phyloP scores from a whole-genome alignment of 2,797 vertebrate genomes.

The Takifugu ocellatus region DNA sequence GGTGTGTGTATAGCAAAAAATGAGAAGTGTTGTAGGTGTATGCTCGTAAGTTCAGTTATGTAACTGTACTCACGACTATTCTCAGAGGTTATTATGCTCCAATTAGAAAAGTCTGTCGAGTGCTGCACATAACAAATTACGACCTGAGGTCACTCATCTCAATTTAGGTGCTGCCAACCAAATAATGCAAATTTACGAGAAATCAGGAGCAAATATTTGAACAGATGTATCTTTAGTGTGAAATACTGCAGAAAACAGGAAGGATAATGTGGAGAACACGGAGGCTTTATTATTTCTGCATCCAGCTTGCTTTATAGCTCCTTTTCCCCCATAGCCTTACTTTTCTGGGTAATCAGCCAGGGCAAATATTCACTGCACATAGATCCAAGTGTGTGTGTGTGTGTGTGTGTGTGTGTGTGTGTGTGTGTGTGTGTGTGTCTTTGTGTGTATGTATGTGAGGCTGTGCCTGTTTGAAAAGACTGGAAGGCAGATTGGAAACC shows the following conservation, averaged over 20 bases:
- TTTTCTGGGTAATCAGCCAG: slow-evolving; percentile 58
- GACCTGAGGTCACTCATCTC: slow-evolving; percentile 3
- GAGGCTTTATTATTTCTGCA: not conserved
- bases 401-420: slow-evolving; percentile 17
- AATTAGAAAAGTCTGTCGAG: slow-evolving; percentile 11
- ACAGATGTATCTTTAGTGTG: slow-evolving; percentile 18
- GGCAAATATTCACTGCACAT: slow-evolving; percentile 56
- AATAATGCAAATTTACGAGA: not conserved
- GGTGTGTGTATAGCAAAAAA: slow-evolving; percentile 5
- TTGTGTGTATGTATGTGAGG: slow-evolving; percentile 13
- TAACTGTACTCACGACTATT: slow-evolving; percentile 14
- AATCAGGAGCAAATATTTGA: not conserved
- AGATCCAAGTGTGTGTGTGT: slow-evolving; percentile 38
- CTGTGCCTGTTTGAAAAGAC: slow-evolving; percentile 40
- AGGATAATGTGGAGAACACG: slow-evolving; percentile 30
- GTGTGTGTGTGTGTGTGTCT: slow-evolving; percentile 7
- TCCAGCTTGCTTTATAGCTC: slow-evolving; percentile 40
- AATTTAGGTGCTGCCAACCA: slow-evolving; percentile 11
- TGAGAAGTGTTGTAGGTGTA: slow-evolving; percentile 6
- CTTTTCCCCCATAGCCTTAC: slow-evolving; percentile 47
- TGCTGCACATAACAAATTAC: not conserved
- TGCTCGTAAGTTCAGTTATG: slow-evolving; percentile 12
- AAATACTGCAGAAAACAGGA: slow-evolving; percentile 34
- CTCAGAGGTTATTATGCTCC: slow-evolving; percentile 9
- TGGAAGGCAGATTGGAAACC: slow-evolving; percentile 55